These are phyloP conservation scores for Eretmocerus hayati DNA, from an alignment of 2,888 invertebrate species.

Conservation along the genomic window DNA sequence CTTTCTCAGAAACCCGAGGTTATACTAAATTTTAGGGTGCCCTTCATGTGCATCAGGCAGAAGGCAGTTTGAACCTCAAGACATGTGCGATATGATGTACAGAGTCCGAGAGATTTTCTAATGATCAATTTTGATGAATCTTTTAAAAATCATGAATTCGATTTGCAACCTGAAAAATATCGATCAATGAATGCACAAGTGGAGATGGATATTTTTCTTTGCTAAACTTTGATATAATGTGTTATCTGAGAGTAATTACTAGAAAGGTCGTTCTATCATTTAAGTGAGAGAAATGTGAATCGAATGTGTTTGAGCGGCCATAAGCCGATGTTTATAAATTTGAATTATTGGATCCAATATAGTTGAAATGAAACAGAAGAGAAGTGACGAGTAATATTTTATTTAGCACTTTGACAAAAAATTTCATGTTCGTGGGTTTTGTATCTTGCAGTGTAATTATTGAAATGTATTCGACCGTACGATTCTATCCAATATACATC, in stretches of 20 bases:
- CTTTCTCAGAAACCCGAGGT: no score
- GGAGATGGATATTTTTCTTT: constrained; percentile 14
- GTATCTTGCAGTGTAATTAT: constrained; percentile 26
- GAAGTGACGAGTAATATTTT: constrained; percentile 21
- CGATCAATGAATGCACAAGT: constrained; percentile 19
- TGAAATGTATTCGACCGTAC: constrained; percentile 26
- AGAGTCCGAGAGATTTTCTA: no score
- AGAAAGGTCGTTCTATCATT: constrained; percentile 17
- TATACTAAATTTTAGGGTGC: no score
- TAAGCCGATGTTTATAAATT: constrained; percentile 7
- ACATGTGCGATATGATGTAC: no score
- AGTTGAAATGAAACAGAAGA: constrained; percentile 6
- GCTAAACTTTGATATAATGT: constrained; percentile 21
- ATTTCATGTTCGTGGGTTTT: constrained; percentile 24
- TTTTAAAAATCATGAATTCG: no score
- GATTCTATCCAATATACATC: constrained; percentile 28
- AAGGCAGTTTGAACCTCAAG: no score
- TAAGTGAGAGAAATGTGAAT: constrained; percentile 21
- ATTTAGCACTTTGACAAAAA: constrained; percentile 19
- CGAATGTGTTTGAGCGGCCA: constrained; percentile 23
- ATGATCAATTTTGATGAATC: no score
- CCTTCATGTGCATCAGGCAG: no score
- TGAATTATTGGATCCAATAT: constrained; percentile 12
- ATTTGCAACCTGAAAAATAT: constrained; percentile 16
- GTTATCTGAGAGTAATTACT: constrained; percentile 23